A percentile compares a stretch with the other conserved stretches of the same genome.
Evolutionary conservation across 2,113 vertebrate genomes (phyloP).

Genomic region (Phylloscopus trochilus): DNA sequence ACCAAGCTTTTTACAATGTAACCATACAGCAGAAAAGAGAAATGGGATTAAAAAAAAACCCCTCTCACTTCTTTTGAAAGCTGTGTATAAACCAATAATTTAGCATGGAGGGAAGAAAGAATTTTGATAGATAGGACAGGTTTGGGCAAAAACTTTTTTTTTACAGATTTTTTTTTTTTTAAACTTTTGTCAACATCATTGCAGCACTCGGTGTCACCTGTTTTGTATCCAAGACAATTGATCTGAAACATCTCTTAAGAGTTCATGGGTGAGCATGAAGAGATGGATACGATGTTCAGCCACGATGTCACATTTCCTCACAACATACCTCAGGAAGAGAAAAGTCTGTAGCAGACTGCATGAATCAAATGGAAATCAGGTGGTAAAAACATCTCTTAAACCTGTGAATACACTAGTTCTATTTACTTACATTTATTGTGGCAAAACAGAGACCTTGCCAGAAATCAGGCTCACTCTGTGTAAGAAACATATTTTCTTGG

Average conservation of each 20-base stretch:
- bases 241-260: background rate
- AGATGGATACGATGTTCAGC: background rate
- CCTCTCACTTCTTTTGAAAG: background rate
- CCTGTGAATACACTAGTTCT: background rate
- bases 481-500: background rate
- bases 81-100: background rate
- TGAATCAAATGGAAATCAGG: conserved; percentile 21
- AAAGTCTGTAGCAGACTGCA: background rate
- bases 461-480: background rate
- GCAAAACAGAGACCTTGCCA: background rate
- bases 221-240: background rate
- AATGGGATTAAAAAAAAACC: background rate
- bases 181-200: background rate
- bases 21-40: background rate
- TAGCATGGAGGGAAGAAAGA: background rate
- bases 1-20: background rate
- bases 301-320: background rate
- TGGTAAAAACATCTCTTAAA: background rate
- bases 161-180: background rate
- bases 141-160: background rate
- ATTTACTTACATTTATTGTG: background rate
- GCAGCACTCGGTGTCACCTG: background rate
- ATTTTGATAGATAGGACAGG: background rate
- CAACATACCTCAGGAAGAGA: background rate
- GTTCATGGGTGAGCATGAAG: background rate